A percentile compares a stretch with the other conserved stretches of the same genome.
These are phyloP conservation scores for Laupala kohalensis DNA, from an alignment of 1,140 invertebrate species.

Conservation along the genomic window DNA sequence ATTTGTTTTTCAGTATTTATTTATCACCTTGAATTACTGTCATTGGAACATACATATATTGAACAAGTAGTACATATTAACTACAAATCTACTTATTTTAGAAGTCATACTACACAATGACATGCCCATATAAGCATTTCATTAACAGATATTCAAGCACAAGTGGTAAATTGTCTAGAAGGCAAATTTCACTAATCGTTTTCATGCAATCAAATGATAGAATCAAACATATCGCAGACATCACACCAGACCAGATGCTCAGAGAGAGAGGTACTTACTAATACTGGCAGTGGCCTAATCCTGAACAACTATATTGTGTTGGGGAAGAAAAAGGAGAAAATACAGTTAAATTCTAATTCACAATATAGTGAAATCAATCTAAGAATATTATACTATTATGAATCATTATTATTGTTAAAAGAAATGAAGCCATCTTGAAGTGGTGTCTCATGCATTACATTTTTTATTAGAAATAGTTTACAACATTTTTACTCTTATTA, in stretches of 20 bases:
- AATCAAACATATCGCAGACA: conserved; percentile 6
- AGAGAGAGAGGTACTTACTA: conserved; percentile 72
- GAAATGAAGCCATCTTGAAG: neutral
- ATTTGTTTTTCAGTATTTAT: no score
- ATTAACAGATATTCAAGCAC: conserved; percentile 8
- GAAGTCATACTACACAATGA: conserved; percentile 8
- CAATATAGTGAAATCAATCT: neutral
- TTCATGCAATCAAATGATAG: conserved; percentile 31
- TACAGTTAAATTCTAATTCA: conserved; percentile 12
- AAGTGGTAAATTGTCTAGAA: neutral
- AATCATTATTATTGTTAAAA: neutral
- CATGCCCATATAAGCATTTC: conserved; percentile 1
- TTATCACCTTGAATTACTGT: no score
- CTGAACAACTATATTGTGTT: conserved; percentile 73
- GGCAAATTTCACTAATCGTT: neutral
- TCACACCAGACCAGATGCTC: conserved; percentile 12
- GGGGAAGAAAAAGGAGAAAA: conserved; percentile 42
- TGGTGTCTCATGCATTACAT: neutral
- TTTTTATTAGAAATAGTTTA: no score
- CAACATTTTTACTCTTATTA: no score
- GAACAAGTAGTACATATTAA: neutral
- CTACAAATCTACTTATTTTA: neutral
- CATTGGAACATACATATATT: neutral
- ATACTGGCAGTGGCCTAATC: conserved; percentile 90
- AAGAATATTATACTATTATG: neutral